Evolutionary conservation across 2,113 vertebrate species (phyloP).

Genomic region (Dromas ardeola): DNA sequence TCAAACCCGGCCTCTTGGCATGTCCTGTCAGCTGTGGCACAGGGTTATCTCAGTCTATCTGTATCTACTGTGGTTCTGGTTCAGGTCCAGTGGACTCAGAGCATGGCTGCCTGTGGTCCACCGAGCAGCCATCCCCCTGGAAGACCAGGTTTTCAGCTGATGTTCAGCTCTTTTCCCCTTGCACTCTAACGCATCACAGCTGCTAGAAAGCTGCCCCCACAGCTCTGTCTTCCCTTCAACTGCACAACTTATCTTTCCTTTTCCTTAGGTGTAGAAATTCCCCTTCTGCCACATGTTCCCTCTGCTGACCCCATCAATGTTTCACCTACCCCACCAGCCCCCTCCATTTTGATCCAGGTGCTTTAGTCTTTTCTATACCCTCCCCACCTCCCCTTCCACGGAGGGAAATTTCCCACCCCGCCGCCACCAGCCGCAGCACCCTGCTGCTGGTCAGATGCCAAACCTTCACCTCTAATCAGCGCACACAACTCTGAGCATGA

Average conservation of each 20-base stretch:
- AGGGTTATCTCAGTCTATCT: not conserved
- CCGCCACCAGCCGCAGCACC: not conserved
- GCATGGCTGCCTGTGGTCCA: not conserved
- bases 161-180: not conserved
- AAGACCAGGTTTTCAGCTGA: not conserved
- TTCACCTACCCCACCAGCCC: not conserved
- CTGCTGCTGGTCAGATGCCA: not conserved
- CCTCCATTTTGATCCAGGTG: not conserved
- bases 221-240: not conserved
- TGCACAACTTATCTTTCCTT: not conserved
- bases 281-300: not conserved
- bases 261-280: not conserved
- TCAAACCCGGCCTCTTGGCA: not conserved
- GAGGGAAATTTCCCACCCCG: not conserved
- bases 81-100: not conserved
- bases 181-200: not conserved
- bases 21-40: not conserved
- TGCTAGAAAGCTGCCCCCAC: not conserved
- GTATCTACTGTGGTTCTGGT: not conserved
- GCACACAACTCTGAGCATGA: slow-evolving; percentile 54
- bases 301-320: not conserved
- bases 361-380: not conserved
- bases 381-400: not conserved
- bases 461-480: slow-evolving; percentile 3
- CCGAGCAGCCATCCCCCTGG: not conserved